Percentiles rank a stretch among this genome's conserved stretches.
phyloP scores from a whole-genome alignment of 2,888 invertebrate species.

The Panzeria rudis region DNA sequence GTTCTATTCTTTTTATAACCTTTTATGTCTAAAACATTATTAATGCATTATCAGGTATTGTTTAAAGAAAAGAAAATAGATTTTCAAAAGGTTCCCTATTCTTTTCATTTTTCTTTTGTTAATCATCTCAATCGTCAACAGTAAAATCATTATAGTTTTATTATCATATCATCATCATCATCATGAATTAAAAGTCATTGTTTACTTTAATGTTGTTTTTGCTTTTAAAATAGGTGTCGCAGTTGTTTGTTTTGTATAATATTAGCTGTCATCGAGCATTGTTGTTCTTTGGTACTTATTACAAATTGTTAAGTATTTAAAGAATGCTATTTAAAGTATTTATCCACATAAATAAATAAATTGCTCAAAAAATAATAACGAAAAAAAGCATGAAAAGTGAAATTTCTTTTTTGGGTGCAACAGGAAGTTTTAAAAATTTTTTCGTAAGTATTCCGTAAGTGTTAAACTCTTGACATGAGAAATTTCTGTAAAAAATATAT shows the following conservation, averaged over 20 bases:
- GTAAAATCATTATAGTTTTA: constrained; percentile 11
- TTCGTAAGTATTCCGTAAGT: too few relatives aligned
- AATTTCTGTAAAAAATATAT: too few relatives aligned
- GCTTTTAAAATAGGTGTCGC: constrained; percentile 12
- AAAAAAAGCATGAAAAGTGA: too few relatives aligned
- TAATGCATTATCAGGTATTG: constrained; percentile 26
- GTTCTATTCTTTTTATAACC: not conserved
- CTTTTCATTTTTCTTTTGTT: not conserved
- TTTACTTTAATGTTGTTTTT: constrained; percentile 29
- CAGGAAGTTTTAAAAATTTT: too few relatives aligned
- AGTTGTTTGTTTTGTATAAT: constrained; percentile 24
- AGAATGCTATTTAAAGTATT: not conserved
- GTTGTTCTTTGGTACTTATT: constrained; percentile 10
- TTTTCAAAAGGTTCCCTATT: not conserved
- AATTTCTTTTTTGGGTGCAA: too few relatives aligned
- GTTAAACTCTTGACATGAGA: too few relatives aligned
- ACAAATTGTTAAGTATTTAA: constrained; percentile 37
- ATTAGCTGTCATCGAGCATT: constrained; percentile 31
- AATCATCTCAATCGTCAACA: not conserved
- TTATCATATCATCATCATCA: not conserved
- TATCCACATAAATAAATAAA: not conserved
- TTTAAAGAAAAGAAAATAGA: not conserved
- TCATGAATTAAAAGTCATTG: constrained; percentile 54
- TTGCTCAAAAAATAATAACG: not conserved
- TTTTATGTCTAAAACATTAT: constrained; percentile 10